Evolutionary conservation across 2,888 invertebrate genomes (phyloP).

Genomic region (Candidula unifasciata): DNA sequence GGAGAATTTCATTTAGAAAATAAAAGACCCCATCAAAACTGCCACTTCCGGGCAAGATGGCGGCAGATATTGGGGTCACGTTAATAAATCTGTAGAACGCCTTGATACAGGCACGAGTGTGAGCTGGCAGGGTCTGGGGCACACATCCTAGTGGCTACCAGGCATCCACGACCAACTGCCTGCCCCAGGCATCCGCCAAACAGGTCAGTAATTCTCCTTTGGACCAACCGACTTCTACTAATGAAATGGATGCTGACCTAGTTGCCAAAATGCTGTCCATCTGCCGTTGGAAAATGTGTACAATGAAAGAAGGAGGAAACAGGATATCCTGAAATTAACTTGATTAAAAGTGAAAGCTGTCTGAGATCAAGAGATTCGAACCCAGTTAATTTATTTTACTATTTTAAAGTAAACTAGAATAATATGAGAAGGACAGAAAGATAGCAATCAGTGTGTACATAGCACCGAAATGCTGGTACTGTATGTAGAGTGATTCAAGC

Average conservation of each 20-base stretch:
- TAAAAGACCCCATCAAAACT: background rate
- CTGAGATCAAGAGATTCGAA: too few relatives aligned
- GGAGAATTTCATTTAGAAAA: background rate
- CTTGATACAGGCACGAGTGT: background rate
- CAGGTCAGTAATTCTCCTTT: background rate
- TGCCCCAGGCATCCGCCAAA: background rate
- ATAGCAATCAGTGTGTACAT: too few relatives aligned
- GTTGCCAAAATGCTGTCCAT: background rate
- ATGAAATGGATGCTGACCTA: background rate
- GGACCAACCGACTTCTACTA: background rate
- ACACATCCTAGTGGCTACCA: slow-evolving; percentile 7
- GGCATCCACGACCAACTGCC: slow-evolving; percentile 10
- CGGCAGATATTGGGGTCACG: background rate
- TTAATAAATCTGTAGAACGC: background rate
- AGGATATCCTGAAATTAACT: background rate
- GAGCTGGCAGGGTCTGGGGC: background rate
- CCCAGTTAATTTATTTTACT: too few relatives aligned
- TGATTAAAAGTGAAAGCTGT: too few relatives aligned
- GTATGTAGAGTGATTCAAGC: too few relatives aligned
- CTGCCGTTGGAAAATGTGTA: background rate
- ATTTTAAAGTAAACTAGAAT: too few relatives aligned
- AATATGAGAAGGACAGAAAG: too few relatives aligned
- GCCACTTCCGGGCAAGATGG: background rate
- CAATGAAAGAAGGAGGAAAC: background rate
- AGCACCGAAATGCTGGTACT: too few relatives aligned